A percentile compares a stretch with the other conserved stretches of the same genome.
These are phyloP conservation scores for Drosophila mimica DNA, from an alignment of 2,888 invertebrate species.

Conservation along the genomic window DNA sequence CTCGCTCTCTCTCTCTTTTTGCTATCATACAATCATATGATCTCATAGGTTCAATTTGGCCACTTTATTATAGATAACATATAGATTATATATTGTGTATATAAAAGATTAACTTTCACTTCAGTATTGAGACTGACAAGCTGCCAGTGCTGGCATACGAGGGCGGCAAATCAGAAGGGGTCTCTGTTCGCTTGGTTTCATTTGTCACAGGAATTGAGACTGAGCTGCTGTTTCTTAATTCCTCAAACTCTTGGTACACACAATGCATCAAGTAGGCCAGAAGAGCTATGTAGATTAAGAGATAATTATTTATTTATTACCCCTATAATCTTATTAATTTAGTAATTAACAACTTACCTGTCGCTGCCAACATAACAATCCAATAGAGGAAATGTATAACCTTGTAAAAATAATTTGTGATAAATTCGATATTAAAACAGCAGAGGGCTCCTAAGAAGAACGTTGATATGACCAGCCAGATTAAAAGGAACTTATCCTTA, in stretches of 20 bases:
- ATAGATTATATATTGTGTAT: background rate
- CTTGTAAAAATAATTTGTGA: fast-evolving
- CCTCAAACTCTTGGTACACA: slow-evolving; percentile 6
- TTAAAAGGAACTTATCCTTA: slow-evolving; percentile 16
- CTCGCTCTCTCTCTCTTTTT: background rate
- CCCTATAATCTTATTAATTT: too few species aligned
- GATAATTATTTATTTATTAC: background rate
- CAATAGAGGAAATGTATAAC: too few species aligned
- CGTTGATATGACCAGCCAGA: slow-evolving; percentile 8
- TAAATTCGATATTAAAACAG: background rate
- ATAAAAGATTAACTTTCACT: background rate
- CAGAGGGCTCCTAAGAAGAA: background rate
- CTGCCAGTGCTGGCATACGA: background rate
- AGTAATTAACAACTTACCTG: slow-evolving; percentile 3
- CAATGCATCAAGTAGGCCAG: slow-evolving; percentile 4
- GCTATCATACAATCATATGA: too few species aligned
- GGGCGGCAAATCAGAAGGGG: slow-evolving; percentile 6
- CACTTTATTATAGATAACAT: too few species aligned
- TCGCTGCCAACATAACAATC: too few species aligned
- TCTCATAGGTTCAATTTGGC: background rate
- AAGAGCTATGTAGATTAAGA: background rate
- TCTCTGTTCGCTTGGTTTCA: background rate
- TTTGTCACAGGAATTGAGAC: too few species aligned
- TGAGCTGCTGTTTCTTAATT: background rate
- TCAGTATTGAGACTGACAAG: slow-evolving; percentile 8